Percentiles rank a stretch among this genome's conserved stretches.
Conservation (phyloP, 2,888 invertebrate species). For the Aspidiotus rigidus region DNA sequence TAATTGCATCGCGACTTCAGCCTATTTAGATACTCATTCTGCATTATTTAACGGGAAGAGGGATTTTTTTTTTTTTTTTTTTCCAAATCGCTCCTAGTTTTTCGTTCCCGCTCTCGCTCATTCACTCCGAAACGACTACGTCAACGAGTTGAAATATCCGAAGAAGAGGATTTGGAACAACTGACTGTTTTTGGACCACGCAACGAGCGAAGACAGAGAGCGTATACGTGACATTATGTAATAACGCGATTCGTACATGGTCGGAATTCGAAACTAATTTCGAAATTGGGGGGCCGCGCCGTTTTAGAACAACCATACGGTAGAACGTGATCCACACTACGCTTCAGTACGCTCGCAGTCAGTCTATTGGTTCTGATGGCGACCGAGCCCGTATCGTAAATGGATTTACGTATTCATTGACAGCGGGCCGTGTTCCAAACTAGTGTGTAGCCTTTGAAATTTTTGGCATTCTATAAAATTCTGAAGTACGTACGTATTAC, state of each 20-base stretch:
- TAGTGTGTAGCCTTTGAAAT: neutral
- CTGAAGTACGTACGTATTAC: no score
- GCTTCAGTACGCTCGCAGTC: neutral
- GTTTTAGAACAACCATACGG: neutral
- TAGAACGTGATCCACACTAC: conserved; percentile 4
- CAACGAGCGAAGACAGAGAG: neutral
- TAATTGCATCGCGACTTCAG: no score
- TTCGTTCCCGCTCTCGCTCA: no score
- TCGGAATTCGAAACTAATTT: conserved; percentile 32
- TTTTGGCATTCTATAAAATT: no score
- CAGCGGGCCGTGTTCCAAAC: neutral
- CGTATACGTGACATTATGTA: conserved; percentile 30
- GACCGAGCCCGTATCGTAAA: conserved; percentile 6
- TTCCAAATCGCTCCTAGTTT: neutral
- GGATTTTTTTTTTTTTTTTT: conserved; percentile 4
- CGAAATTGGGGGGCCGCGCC: conserved; percentile 13
- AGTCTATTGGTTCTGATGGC: neutral
- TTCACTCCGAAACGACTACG: no score
- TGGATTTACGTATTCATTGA: conserved; percentile 32
- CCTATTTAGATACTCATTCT: no score
- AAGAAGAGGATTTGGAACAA: conserved; percentile 20
- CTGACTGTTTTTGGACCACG: conserved; percentile 14
- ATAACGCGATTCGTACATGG: conserved; percentile 27
- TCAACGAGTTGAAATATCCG: conserved; percentile 13
- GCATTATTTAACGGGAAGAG: no score